phyloP scores from a whole-genome alignment of 2,113 vertebrate genomes.

The Bungarus multicinctus region DNA sequence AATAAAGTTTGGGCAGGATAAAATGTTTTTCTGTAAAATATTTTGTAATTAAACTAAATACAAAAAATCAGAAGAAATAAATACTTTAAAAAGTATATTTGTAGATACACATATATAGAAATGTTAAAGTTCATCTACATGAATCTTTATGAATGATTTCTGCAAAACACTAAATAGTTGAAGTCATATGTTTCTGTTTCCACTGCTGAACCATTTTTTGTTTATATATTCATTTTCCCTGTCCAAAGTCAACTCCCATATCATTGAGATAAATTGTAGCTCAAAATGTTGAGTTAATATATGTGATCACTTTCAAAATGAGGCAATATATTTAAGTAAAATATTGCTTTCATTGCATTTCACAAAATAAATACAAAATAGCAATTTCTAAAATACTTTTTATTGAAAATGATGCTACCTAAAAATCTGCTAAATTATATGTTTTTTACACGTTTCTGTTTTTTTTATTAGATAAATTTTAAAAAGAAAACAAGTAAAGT shows the following conservation, averaged over 20 bases:
- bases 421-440: background rate
- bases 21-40: background rate
- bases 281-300: background rate
- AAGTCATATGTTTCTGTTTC: background rate
- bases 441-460: background rate
- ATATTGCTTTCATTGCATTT: background rate
- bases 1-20: background rate
- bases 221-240: background rate
- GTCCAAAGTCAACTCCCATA: background rate
- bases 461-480: background rate
- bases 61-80: background rate
- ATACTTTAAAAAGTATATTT: background rate
- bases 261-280: background rate
- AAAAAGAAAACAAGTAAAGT: background rate
- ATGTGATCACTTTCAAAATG: background rate
- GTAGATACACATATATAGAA: background rate
- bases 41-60: background rate
- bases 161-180: background rate
- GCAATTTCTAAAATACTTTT: background rate
- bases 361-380: background rate
- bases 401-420: background rate
- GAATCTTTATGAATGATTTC: background rate
- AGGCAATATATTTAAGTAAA: background rate
- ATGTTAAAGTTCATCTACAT: background rate
- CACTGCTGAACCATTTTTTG: background rate